Evolutionary conservation across 2,888 invertebrate genomes (phyloP).

Genomic region (Luperina nickerlii): DNA sequence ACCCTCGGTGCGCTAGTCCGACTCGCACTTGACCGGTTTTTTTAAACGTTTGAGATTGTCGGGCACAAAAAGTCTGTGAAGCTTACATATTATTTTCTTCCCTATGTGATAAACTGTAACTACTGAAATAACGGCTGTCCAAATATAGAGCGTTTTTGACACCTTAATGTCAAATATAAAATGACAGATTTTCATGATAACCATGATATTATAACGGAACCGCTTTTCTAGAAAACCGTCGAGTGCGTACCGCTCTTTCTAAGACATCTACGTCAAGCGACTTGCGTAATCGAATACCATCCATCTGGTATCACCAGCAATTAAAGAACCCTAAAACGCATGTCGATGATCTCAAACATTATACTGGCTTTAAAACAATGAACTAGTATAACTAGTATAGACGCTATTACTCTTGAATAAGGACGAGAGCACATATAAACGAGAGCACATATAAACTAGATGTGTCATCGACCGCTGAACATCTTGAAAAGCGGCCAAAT

Average conservation of each 20-base stretch:
- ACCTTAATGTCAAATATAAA: no score
- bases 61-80: neutral
- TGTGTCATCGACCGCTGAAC: conserved; percentile 72
- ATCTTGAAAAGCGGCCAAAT: conserved; percentile 76
- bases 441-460: conserved; percentile 54
- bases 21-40: no score
- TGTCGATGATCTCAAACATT: conserved; percentile 56
- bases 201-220: no score
- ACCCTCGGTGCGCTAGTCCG: no score
- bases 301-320: neutral
- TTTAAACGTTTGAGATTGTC: neutral
- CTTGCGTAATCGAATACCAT: neutral
- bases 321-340: neutral
- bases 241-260: neutral
- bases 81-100: conserved; percentile 14
- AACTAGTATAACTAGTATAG: conserved; percentile 31
- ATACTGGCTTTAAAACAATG: conserved; percentile 19
- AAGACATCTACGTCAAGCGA: neutral
- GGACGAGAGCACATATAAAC: conserved; percentile 48
- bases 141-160: no score
- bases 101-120: neutral
- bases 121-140: no score
- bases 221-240: no score
- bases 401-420: conserved; percentile 49
- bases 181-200: no score